phyloP scores from a whole-genome alignment of 1,140 invertebrate genomes.

The Drosophila pruinosa region DNA sequence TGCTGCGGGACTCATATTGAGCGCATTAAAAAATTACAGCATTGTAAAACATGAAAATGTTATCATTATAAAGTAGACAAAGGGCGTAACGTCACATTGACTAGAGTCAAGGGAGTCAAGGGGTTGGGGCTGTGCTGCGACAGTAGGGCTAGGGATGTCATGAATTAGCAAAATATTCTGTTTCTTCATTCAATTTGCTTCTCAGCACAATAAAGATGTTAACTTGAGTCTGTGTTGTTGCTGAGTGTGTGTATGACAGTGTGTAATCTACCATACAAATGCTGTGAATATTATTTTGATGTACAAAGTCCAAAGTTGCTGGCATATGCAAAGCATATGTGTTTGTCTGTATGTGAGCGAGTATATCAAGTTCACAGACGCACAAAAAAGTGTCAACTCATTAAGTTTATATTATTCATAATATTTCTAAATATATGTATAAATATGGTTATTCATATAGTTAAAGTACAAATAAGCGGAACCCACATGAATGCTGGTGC shows the following conservation, averaged over 20 bases:
- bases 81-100: conserved; percentile 34
- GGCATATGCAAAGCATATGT: conserved; percentile 1
- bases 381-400: conserved; percentile 54
- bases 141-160: conserved; percentile 26
- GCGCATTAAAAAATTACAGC: conserved; percentile 63
- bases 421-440: conserved; percentile 33
- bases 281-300: conserved; percentile 41
- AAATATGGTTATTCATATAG: not conserved
- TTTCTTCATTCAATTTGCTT: conserved; percentile 30
- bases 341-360: conserved; percentile 2
- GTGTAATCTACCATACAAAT: conserved; percentile 9
- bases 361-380: not conserved
- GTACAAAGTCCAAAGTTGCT: conserved; percentile 28
- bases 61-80: conserved; percentile 81
- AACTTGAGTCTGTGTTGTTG: not conserved
- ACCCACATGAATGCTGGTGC: conserved; percentile 29
- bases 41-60: conserved; percentile 77
- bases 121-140: not conserved
- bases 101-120: conserved; percentile 26
- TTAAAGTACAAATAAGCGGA: conserved; percentile 43
- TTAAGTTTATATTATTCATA: conserved; percentile 68
- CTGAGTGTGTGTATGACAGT: not conserved
- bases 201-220: conserved; percentile 33
- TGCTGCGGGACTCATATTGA: conserved; percentile 46
- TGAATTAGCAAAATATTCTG: conserved; percentile 61